Conservation (phyloP, 1,140 invertebrate genomes). For the Propsilocerus akamusi region DNA sequence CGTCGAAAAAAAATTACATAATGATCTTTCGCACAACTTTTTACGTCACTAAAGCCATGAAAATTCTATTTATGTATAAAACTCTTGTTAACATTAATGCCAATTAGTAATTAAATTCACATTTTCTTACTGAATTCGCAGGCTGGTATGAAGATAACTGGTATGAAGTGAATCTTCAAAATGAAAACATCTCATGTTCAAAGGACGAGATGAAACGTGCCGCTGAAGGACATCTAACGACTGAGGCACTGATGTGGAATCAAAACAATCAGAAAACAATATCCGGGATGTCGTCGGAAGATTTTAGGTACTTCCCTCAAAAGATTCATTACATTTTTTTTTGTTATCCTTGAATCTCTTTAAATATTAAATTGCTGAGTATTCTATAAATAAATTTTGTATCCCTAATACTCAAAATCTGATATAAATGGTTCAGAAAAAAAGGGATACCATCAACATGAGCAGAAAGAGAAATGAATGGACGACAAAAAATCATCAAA, state of each 20-base stretch:
- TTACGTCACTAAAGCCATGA: not conserved
- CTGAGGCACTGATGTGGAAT: constrained; percentile 96
- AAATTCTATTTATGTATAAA: not conserved
- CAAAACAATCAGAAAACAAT: constrained; percentile 79
- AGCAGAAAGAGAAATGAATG: not conserved
- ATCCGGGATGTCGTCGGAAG: constrained; percentile 75
- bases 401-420: too few relatives aligned
- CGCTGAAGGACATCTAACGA: constrained; percentile 93
- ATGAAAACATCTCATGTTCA: constrained; percentile 83
- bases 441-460: too few relatives aligned
- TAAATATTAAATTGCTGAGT: too few relatives aligned
- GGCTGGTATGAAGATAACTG: constrained; percentile 99
- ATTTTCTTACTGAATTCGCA: constrained; percentile 16
- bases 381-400: too few relatives aligned
- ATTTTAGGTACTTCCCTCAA: constrained; percentile 34
- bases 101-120: constrained; percentile 1
- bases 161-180: constrained; percentile 79
- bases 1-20: not conserved
- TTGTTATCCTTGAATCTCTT: too few relatives aligned
- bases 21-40: not conserved
- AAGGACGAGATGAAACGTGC: constrained; percentile 80
- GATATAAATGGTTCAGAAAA: too few relatives aligned
- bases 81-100: not conserved
- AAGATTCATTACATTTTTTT: not conserved
- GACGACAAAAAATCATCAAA: not conserved